phyloP scores from a whole-genome alignment of 2,113 vertebrate species.

The Tachuris rubrigastra region DNA sequence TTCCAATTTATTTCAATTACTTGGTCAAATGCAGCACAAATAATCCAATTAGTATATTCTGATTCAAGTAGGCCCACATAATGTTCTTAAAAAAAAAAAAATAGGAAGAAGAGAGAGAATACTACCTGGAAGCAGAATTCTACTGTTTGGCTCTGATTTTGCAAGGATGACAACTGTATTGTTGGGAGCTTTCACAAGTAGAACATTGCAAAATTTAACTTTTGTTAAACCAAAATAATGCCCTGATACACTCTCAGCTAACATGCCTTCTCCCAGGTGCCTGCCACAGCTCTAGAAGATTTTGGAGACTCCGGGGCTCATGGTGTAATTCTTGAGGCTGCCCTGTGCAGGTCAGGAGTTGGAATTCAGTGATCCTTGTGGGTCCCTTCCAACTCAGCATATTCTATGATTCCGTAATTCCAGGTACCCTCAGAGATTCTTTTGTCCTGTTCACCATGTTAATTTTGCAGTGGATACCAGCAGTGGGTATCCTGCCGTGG shows the following conservation, averaged over 20 bases:
- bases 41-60: conserved; percentile 36
- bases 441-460: not conserved
- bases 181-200: not conserved
- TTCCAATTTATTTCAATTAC: conserved; percentile 38
- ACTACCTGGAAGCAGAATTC: not conserved
- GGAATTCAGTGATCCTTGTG: not conserved
- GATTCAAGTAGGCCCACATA: not conserved
- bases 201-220: not conserved
- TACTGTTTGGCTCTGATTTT: not conserved
- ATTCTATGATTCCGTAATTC: not conserved
- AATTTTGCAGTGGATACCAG: not conserved
- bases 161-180: not conserved
- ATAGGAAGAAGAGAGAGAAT: not conserved
- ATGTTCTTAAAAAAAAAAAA: not conserved
- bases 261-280: not conserved
- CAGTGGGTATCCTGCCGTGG: not conserved
- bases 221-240: not conserved
- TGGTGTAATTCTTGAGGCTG: not conserved
- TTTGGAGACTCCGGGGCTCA: not conserved
- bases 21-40: conserved; percentile 38
- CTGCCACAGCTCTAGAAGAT: not conserved
- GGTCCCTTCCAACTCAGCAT: not conserved
- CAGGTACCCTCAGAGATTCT: not conserved
- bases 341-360: not conserved
- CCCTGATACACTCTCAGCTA: not conserved